A percentile compares a stretch with the other conserved stretches of the same genome.
phyloP scores from a whole-genome alignment of 2,797 vertebrate genomes.

The Dendrocincla tyrannina region DNA sequence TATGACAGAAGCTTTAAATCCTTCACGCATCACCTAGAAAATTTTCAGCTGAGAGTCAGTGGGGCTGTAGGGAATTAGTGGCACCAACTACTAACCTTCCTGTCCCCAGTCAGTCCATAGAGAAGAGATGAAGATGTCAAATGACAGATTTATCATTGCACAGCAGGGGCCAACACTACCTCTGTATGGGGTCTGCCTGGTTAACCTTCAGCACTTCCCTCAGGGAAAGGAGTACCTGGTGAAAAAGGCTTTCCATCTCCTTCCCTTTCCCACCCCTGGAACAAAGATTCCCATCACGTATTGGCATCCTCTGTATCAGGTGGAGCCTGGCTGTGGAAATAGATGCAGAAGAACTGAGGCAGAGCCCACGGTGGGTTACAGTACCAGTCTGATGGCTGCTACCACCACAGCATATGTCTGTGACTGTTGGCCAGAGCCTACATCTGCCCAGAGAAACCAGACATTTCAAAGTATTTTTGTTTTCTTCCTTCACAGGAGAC shows the following conservation, averaged over 20 bases:
- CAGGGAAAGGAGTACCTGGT: background rate
- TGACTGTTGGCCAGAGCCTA: background rate
- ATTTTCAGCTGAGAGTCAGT: background rate
- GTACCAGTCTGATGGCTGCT: background rate
- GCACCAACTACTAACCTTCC: background rate
- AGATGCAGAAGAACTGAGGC: background rate
- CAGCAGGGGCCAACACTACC: background rate
- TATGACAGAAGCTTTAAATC: background rate
- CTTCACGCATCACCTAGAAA: background rate
- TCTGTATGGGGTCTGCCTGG: background rate
- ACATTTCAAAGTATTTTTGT: background rate
- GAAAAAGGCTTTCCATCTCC: background rate
- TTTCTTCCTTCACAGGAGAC: background rate
- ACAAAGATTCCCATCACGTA: accelerated
- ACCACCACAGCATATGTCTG: accelerated
- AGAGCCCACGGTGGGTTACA: background rate
- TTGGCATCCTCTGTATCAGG: background rate
- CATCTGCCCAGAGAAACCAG: background rate
- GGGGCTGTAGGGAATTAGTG: background rate
- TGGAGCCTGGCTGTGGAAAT: accelerated
- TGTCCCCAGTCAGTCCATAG: background rate
- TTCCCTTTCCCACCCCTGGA: background rate
- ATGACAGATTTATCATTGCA: background rate
- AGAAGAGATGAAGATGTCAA: background rate
- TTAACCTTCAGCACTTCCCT: background rate